Evolutionary conservation across 2,797 vertebrate genomes (phyloP).

Genomic region (Enteromius fasciolatus): DNA sequence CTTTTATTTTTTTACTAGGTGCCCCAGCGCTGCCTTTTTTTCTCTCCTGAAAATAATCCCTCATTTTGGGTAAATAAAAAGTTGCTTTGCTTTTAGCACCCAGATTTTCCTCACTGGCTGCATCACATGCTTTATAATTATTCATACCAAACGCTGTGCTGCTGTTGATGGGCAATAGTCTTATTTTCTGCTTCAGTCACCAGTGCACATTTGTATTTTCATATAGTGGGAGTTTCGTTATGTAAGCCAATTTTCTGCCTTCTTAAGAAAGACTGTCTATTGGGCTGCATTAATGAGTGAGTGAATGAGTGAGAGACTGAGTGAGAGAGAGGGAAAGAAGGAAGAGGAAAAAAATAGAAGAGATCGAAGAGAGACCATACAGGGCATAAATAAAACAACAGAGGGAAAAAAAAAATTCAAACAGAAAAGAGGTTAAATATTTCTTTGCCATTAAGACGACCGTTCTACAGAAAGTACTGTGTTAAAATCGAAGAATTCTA

Average conservation of each 20-base stretch:
- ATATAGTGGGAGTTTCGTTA: slow-evolving; percentile 80
- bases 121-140: slow-evolving; percentile 81
- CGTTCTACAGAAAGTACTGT: background rate
- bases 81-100: slow-evolving; percentile 81
- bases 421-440: background rate
- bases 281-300: slow-evolving; percentile 78
- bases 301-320: slow-evolving; percentile 62
- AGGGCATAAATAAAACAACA: slow-evolving; percentile 17
- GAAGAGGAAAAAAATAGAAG: background rate
- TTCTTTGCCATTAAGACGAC: background rate
- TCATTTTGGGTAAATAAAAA: slow-evolving; percentile 76
- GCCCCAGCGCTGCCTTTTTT: slow-evolving; percentile 69
- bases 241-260: slow-evolving; percentile 88
- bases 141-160: slow-evolving; percentile 87
- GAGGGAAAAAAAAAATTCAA: background rate
- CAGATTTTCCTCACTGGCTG: slow-evolving; percentile 78
- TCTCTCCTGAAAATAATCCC: slow-evolving; percentile 76
- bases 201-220: slow-evolving; percentile 95
- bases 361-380: background rate
- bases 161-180: slow-evolving; percentile 97
- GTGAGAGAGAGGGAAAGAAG: slow-evolving; percentile 36
- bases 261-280: slow-evolving; percentile 81
- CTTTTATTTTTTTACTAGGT: slow-evolving; percentile 66
- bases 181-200: slow-evolving; percentile 99
- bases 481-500: slow-evolving; percentile 43